Evolutionary conservation across 2,888 invertebrate genomes (phyloP), one percentile per base, ranked within the genome.

Genomic region (Oxyscelio sp.): DNA sequence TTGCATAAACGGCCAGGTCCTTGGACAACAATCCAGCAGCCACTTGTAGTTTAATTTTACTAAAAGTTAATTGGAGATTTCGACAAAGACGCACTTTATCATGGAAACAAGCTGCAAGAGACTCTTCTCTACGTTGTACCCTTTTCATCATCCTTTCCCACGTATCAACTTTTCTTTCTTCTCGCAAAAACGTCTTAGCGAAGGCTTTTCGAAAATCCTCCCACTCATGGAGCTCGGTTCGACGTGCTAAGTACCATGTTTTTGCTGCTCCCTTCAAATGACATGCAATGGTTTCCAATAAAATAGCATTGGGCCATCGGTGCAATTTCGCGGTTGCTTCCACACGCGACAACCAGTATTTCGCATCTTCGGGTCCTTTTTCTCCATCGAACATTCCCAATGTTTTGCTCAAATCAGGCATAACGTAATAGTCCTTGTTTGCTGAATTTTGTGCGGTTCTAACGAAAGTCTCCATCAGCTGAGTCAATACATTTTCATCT

Each of bases 41-140:
- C 11, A 86, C 52, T 52, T 85, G 82, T 13, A 70, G 34, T 11
- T 80, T 50, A 0, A 70, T 58, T 15, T 86, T 63, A 0, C 43
- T 40, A 19, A 83, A 77, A 13, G 61, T n/a, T 9, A 85, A 27
- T 0, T 56, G 34, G 4, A 85, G 52, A 40, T 40, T 17, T 8
- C 58, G 78, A 40, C 78, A 82, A 8, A 83, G 56, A 38, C 58
- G 71, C 3, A 79, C 75, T 45, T 87, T 85, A 3, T 81, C 79
- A n/a, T 68, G 43, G 52, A 61, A 86, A 48, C 86, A 85, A 1
- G 74, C 43, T 0, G 71, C 50, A 2, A 86, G 17, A 0, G 56
- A 15, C 52, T 86, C 86, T 6, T 73, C 73, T 11, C 63, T 24
- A 0, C 38, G 34, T 45, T 85, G 82, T 6, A n/a, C 19, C 0